Evolutionary conservation across 2,113 vertebrate genomes (phyloP).

Genomic region (Axis porcinus): DNA sequence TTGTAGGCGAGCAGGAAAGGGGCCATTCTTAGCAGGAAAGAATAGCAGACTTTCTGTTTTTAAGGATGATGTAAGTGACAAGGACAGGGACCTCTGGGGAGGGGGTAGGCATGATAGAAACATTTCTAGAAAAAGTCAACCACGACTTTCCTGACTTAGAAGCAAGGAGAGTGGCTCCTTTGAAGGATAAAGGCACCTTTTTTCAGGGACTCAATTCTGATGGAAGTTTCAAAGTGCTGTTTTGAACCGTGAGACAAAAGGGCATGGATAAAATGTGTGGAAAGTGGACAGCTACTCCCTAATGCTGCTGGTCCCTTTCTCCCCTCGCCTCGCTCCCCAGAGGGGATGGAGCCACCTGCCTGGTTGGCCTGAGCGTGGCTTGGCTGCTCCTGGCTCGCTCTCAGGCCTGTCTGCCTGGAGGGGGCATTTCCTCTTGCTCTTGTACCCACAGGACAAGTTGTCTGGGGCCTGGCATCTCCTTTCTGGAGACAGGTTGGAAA

Average conservation of each 20-base stretch:
- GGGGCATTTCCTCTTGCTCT: rapidly evolving
- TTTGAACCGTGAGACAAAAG: background rate
- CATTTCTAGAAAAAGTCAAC: background rate
- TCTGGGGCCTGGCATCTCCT: background rate
- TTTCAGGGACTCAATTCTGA: background rate
- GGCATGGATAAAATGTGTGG: background rate
- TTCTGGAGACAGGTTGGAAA: background rate
- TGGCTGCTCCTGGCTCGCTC: background rate
- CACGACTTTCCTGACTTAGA: background rate
- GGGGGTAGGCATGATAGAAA: too few relatives aligned
- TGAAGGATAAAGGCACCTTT: too few relatives aligned
- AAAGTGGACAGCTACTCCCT: background rate
- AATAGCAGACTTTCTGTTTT: background rate
- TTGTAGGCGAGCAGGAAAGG: background rate
- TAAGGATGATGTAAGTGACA: background rate
- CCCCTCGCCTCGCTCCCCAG: background rate
- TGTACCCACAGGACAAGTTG: rapidly evolving
- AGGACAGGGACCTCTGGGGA: background rate
- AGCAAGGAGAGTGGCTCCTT: background rate
- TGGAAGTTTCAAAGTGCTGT: background rate
- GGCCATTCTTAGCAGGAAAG: background rate
- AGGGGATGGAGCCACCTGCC: too few relatives aligned
- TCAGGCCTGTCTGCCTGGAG: background rate
- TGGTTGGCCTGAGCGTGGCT: rapidly evolving
- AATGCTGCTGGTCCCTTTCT: background rate